A percentile compares a stretch with the other conserved stretches of the same genome.
These are phyloP conservation scores for Epirrhoe alternata DNA, from an alignment of 2,888 invertebrate genomes.

Conservation along the genomic window DNA sequence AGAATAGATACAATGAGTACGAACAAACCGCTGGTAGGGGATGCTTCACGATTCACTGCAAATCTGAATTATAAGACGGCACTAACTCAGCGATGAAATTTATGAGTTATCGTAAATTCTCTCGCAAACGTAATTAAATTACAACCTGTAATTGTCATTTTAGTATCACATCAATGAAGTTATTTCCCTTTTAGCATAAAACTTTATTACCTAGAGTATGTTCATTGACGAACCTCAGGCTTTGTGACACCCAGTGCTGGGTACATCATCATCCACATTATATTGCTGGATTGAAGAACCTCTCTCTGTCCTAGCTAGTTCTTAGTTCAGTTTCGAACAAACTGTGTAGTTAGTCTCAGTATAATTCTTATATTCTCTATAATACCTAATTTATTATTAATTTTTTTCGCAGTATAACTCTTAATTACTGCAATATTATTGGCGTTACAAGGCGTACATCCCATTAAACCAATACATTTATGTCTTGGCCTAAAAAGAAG, in stretches of 20 bases:
- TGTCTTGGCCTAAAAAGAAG: slow-evolving; percentile 7
- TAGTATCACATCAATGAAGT: slow-evolving; percentile 52
- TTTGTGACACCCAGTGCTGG: background rate
- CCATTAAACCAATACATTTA: background rate
- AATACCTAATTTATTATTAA: too few species aligned
- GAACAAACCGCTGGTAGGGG: slow-evolving; percentile 45
- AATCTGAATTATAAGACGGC: slow-evolving; percentile 62
- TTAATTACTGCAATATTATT: too few species aligned
- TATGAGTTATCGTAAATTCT: slow-evolving; percentile 69
- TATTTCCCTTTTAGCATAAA: slow-evolving; percentile 42
- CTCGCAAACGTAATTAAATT: slow-evolving; percentile 60
- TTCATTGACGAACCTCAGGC: background rate
- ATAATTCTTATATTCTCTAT: too few species aligned
- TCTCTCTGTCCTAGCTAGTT: background rate
- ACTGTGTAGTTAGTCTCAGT: too few species aligned
- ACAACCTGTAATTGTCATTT: slow-evolving; percentile 60
- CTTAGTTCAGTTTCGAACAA: background rate
- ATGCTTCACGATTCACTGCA: slow-evolving; percentile 48
- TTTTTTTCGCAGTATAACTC: too few species aligned
- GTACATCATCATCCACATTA: background rate
- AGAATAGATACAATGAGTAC: too few species aligned
- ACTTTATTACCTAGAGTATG: slow-evolving; percentile 25
- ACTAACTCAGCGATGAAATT: slow-evolving; percentile 61
- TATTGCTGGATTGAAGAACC: background rate
- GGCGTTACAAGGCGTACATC: background rate